Conservation (phyloP, 1,140 invertebrate genomes). For the Mycetomoellerius zeteki region DNA sequence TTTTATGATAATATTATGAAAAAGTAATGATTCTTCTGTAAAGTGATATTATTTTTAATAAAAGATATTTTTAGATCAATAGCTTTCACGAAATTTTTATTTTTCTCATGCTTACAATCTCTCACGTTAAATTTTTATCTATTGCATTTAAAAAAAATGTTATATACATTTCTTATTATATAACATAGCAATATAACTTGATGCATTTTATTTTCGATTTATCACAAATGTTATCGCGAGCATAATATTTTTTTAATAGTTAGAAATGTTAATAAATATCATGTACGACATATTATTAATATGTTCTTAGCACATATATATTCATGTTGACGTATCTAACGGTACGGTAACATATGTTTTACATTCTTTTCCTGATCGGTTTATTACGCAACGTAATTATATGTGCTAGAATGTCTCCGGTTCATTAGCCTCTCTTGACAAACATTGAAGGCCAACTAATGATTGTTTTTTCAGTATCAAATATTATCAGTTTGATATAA, state of each 20-base stretch:
- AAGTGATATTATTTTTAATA: conserved; percentile 3
- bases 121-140: not conserved
- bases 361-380: not conserved
- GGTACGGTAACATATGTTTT: not conserved
- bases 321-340: not conserved
- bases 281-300: not conserved
- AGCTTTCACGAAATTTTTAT: not conserved
- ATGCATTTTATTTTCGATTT: conserved; percentile 9
- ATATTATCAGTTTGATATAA: not conserved
- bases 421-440: conserved; percentile 13
- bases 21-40: not conserved
- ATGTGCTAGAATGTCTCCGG: not conserved
- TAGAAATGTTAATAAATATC: conserved; percentile 4
- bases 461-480: not conserved
- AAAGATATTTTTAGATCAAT: not conserved
- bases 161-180: conserved; percentile 6
- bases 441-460: not conserved
- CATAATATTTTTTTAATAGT: not conserved
- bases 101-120: not conserved
- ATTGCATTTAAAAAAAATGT: not conserved
- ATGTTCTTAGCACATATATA: not conserved
- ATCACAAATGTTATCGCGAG: not conserved
- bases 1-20: not conserved
- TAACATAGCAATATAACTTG: not conserved
- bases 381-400: conserved; percentile 15